Percentiles rank a stretch among this genome's conserved stretches.
Conservation (phyloP, 2,113 vertebrate genomes). For the Acinonyx jubatus region DNA sequence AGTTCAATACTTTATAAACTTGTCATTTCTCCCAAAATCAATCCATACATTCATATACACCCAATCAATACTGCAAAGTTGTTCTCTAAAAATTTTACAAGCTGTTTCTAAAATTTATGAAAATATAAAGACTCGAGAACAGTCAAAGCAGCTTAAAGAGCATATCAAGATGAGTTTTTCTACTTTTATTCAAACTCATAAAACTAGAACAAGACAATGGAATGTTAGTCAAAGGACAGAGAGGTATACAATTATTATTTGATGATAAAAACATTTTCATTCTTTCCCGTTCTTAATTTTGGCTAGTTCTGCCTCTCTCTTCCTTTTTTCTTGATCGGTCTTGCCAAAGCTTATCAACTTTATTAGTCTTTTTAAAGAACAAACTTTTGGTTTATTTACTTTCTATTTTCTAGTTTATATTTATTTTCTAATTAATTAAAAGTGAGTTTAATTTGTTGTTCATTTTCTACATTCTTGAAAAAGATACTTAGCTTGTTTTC, state of each 20-base stretch:
- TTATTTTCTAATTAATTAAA: background rate
- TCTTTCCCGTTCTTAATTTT: background rate
- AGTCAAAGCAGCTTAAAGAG: background rate
- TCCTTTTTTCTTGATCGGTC: background rate
- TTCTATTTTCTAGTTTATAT: background rate
- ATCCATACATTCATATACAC: background rate
- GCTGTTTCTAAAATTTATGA: background rate
- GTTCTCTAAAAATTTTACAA: conserved; percentile 9
- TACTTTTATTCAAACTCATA: background rate
- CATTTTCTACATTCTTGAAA: background rate
- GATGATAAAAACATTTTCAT: background rate
- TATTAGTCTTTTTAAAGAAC: background rate
- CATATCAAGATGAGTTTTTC: background rate
- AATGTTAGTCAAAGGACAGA: background rate
- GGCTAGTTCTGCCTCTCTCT: background rate
- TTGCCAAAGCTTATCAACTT: background rate
- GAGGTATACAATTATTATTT: background rate
- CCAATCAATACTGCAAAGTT: background rate
- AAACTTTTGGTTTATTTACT: background rate
- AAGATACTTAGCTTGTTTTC: background rate
- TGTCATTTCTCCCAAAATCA: background rate
- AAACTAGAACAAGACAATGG: background rate
- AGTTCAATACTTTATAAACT: background rate
- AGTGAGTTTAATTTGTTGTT: background rate
- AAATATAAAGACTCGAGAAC: background rate